phyloP scores from a whole-genome alignment of 1,140 invertebrate species.

The Tetramorium alpestre region DNA sequence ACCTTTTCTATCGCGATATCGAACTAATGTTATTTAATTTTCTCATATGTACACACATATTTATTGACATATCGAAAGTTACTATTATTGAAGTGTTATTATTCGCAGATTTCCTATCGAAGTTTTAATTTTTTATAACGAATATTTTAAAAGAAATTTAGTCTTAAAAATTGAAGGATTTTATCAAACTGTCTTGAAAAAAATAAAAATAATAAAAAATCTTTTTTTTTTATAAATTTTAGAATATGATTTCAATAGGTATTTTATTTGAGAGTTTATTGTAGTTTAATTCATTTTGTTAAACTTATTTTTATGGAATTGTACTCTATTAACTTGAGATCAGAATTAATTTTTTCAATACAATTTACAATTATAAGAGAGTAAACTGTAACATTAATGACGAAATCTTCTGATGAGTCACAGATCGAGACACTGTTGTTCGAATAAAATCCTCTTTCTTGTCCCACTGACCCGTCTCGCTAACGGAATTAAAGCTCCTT shows the following conservation, averaged over 20 bases:
- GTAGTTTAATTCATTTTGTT: neutral
- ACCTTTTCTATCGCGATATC: neutral
- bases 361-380: neutral
- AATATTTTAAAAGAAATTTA: neutral
- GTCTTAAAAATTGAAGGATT: neutral
- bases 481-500: slow-evolving; percentile 48
- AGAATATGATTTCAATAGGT: neutral
- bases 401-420: neutral
- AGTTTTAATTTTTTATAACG: neutral
- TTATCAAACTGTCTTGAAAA: neutral
- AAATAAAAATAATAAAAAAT: neutral
- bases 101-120: neutral
- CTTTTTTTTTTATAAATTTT: neutral
- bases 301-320: neutral
- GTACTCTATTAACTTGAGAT: neutral
- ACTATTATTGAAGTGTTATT: neutral
- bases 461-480: slow-evolving; percentile 22
- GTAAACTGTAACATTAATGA: neutral
- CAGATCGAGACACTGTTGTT: slow-evolving; percentile 21
- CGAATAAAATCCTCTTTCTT: slow-evolving; percentile 19
- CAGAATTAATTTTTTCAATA: neutral
- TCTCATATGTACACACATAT: neutral
- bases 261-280: neutral
- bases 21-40: slow-evolving; percentile 15
- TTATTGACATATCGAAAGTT: neutral